phyloP scores from a whole-genome alignment of 2,113 vertebrate species.

The Myotis lucifugus region DNA sequence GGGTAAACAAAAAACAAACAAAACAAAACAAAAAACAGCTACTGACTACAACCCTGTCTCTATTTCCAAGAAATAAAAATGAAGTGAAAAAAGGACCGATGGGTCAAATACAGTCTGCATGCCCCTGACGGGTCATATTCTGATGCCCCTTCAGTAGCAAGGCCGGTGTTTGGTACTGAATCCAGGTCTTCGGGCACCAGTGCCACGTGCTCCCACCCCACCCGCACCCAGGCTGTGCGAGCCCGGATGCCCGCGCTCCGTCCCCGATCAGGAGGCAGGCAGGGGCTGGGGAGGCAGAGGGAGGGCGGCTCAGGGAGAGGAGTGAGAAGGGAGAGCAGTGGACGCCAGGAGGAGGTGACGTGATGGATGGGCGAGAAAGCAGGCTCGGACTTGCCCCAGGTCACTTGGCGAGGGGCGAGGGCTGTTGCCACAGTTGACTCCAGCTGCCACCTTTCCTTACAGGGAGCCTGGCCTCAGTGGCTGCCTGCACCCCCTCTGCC shows the following conservation, averaged over 20 bases:
- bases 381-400: background rate
- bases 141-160: background rate
- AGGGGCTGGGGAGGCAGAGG: background rate
- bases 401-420: background rate
- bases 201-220: background rate
- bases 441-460: background rate
- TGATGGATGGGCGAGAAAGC: background rate
- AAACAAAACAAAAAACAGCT: background rate
- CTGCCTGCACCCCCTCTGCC: background rate
- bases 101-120: background rate
- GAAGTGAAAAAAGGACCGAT: constrained; percentile 1
- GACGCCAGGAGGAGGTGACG: background rate
- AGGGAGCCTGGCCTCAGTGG: rapidly evolving
- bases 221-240: background rate
- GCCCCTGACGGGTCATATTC: background rate
- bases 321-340: background rate
- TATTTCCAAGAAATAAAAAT: constrained; percentile 12
- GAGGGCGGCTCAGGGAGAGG: background rate
- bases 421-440: background rate
- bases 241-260: background rate
- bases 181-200: background rate
- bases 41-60: background rate
- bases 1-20: background rate
- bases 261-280: background rate
- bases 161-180: too few relatives aligned